Percentiles rank a stretch among this genome's conserved stretches.
Conservation (phyloP, 2,888 invertebrate species). For the Calephelis perditalis region DNA sequence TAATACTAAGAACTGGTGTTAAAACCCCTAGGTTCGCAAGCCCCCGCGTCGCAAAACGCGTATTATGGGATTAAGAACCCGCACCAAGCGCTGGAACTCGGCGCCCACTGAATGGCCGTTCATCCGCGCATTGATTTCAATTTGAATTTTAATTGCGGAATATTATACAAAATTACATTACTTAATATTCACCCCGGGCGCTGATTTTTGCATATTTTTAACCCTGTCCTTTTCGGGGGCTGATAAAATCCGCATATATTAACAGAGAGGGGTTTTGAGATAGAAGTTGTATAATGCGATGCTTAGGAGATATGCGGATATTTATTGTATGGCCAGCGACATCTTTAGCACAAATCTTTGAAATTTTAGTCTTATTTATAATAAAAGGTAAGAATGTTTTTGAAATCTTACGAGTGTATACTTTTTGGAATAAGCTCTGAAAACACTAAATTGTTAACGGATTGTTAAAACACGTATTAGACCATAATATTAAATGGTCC, state of each 20-base stretch:
- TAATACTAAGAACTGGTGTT: conserved; percentile 15
- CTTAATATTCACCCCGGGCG: conserved; percentile 74
- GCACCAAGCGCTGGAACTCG: conserved; percentile 26
- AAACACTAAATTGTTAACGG: too few species aligned
- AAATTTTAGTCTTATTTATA: too few species aligned
- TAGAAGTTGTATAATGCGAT: conserved; percentile 53
- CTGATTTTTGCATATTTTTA: conserved; percentile 75
- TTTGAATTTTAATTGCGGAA: conserved; percentile 78
- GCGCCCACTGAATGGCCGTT: conserved; percentile 37
- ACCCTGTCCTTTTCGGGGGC: conserved; percentile 52
- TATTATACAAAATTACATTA: conserved; percentile 76
- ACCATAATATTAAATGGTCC: too few species aligned
- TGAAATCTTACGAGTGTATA: too few species aligned
- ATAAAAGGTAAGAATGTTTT: too few species aligned
- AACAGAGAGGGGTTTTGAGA: conserved; percentile 50
- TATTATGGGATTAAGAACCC: conserved; percentile 38
- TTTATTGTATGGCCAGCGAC: conserved; percentile 50
- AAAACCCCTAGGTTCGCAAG: conserved; percentile 14
- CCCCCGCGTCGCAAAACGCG: conserved; percentile 32
- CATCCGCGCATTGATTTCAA: conserved; percentile 77
- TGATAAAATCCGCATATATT: conserved; percentile 73
- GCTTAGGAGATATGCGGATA: conserved; percentile 49
- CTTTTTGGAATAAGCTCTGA: too few species aligned
- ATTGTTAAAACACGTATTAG: too few species aligned
- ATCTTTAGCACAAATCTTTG: conserved; percentile 22